Percentiles rank a stretch among this genome's conserved stretches.
phyloP scores from a whole-genome alignment of 2,888 invertebrate genomes.

The Ophion ellenae region DNA sequence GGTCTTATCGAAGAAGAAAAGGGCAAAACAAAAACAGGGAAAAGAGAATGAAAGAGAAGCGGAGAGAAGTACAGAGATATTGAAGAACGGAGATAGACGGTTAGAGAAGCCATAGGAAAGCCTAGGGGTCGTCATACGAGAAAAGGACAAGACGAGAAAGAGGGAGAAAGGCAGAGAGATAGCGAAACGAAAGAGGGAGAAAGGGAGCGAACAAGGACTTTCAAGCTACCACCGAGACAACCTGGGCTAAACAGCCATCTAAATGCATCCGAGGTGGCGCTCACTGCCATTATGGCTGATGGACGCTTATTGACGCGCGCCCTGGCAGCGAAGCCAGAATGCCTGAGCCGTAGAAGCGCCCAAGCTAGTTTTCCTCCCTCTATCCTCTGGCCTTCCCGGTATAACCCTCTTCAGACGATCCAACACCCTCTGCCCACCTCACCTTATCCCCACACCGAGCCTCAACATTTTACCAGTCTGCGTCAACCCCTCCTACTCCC shows the following conservation, averaged over 20 bases:
- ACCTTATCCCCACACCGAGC: constrained; percentile 57
- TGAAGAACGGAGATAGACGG: constrained; percentile 45
- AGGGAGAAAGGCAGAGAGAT: constrained; percentile 23
- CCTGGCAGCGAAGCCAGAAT: constrained; percentile 77
- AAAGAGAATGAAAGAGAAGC: constrained; percentile 25
- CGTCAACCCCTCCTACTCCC: constrained; percentile 55
- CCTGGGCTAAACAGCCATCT: constrained; percentile 84
- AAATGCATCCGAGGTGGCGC: constrained; percentile 84
- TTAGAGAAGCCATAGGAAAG: constrained; percentile 8
- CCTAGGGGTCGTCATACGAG: background rate
- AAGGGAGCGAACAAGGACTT: constrained; percentile 68
- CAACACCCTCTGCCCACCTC: constrained; percentile 65
- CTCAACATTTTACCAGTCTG: constrained; percentile 63
- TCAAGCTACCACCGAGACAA: constrained; percentile 82
- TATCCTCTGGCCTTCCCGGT: constrained; percentile 63
- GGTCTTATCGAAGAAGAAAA: constrained; percentile 41
- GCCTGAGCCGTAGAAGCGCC: constrained; percentile 69
- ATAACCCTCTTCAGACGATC: constrained; percentile 65
- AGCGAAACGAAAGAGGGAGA: constrained; percentile 16
- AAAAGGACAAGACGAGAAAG: constrained; percentile 26
- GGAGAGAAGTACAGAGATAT: constrained; percentile 42
- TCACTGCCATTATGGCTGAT: constrained; percentile 84
- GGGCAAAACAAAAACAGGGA: constrained; percentile 6
- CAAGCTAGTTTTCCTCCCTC: constrained; percentile 75
- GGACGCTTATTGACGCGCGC: constrained; percentile 84